Base-by-base conservation (phyloP, 2,113 vertebrate species). In the Recurvirostra avosetta region DNA sequence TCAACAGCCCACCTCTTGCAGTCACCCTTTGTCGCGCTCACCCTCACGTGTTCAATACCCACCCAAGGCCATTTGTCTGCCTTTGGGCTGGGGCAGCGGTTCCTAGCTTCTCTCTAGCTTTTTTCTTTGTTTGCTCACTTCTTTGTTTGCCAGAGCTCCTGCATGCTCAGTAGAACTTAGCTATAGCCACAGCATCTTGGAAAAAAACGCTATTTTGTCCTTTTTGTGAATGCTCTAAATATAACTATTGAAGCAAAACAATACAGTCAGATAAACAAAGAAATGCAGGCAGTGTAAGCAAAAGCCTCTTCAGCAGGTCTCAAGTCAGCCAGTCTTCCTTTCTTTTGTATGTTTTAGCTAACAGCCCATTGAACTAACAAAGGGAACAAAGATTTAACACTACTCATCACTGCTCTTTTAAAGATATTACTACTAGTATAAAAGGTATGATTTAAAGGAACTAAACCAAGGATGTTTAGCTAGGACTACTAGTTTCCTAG, bases 161-260 rank as follows among this genome's bases (percentile, higher is more conserved):
- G 68, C 21, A 36, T 70, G 89, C 43, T 96, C 87, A 58, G 52
- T 59, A 78, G 88, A 94, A 97, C 89, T 80, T 72, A 52, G 75
- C 94, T 63, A 25, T 59, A 91, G 94, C 92, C 73, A 66, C 82
- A 85, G 72, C 34, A 45, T 81, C 65, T 96, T 75, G 56, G 25
- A 92, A 93, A 68, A 92, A 93, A 68, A n/a, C 43, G 72, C 59
- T 62, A 75, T 86, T 95, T 92, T 13, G 11, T 88, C 72, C 93
- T 89, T 94, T 88, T 92, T 92, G 82, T 76, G 81, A 76, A 70
- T 52, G 86, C 81, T 96, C 93, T 95, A 97, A 97, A 96, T 95
- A 96, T 77, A 96, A 87, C 92, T 93, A 65, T 73, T 45, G 97
- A 92, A 96, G 94, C 85, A 96, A 96, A 97, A 95, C 96, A 96